Evolutionary conservation across 2,113 vertebrate genomes (phyloP), one percentile per base, ranked within the genome.

Genomic region (Vidua macroura): DNA sequence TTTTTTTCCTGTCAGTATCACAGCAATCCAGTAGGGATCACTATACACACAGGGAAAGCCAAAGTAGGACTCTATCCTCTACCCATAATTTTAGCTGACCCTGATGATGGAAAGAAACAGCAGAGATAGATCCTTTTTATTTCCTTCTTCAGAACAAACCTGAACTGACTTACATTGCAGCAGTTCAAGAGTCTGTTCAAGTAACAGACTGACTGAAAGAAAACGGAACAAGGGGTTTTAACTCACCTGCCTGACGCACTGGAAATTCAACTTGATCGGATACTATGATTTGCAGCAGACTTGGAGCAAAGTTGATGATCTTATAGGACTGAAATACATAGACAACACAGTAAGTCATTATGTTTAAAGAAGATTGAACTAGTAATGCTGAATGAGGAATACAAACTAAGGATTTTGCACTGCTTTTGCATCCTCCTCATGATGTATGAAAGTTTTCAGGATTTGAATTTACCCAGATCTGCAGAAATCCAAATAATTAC

Each of bases 221-320:
- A 95, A 96, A 86, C 0, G 0, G 91, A 92, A 75, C 14, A 15
- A 78, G 39, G 69, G 76, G 8, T 64, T 81, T 56, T 37, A 77
- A 88, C 98, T 98, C 93, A 99, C 99, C 99, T 96, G 99, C 99
- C 97, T 99, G 99, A 28, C 99, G 98, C 46, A 99, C 99, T 59
- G 99, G 99, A 91, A 99, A 99, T 95, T 99, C 99, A 96, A 99
- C 99, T 95, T 99, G 98, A 91, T 99, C 99, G 0, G 99, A 99
- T 63, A 99, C 98, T 37, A 99, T 99, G 96, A 99, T 99, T 95
- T 99, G 99, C 81, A 99, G 99, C 77, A 99, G 97, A 53, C 99
- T 99, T 37, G 99, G 99, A 72, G 99, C 99, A 94, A 99, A 99
- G 97, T 99, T 99, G 98, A 99, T 99, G 95, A 99, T 99, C 97